Conservation (phyloP, 2,888 invertebrate genomes). For the Eupithecia centaureata region DNA sequence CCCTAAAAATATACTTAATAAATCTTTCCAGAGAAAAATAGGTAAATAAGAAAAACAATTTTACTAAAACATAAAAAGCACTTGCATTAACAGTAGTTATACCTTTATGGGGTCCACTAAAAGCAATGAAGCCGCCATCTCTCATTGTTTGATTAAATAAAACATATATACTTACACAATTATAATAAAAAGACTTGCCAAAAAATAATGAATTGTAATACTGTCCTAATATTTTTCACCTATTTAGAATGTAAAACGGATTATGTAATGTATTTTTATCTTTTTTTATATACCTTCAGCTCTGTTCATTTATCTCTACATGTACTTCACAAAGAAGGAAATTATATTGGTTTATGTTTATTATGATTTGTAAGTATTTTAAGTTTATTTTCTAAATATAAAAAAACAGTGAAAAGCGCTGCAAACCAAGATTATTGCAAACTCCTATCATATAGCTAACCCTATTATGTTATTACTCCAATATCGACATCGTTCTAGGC, state of each 20-base stretch:
- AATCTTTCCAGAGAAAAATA: background rate
- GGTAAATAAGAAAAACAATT: background rate
- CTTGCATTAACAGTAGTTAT: background rate
- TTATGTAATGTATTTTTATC: too few relatives aligned
- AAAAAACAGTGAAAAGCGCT: background rate
- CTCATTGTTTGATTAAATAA: background rate
- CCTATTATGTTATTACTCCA: constrained; percentile 10
- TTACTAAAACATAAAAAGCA: background rate
- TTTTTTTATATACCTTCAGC: too few relatives aligned
- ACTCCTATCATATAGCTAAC: constrained; percentile 4
- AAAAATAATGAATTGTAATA: too few relatives aligned
- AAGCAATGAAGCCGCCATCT: background rate
- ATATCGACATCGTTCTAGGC: constrained; percentile 14
- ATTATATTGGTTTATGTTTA: too few relatives aligned
- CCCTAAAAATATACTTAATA: background rate
- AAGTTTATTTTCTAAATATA: too few relatives aligned
- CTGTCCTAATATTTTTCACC: too few relatives aligned
- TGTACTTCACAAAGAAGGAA: too few relatives aligned
- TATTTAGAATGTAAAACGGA: too few relatives aligned
- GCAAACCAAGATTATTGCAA: background rate
- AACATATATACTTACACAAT: too few relatives aligned
- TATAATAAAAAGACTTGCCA: too few relatives aligned
- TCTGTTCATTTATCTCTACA: too few relatives aligned
- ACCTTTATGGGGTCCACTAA: background rate
- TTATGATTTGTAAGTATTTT: too few relatives aligned